phyloP scores from a whole-genome alignment of 2,113 vertebrate genomes.

The Rhabdornis inornatus region DNA sequence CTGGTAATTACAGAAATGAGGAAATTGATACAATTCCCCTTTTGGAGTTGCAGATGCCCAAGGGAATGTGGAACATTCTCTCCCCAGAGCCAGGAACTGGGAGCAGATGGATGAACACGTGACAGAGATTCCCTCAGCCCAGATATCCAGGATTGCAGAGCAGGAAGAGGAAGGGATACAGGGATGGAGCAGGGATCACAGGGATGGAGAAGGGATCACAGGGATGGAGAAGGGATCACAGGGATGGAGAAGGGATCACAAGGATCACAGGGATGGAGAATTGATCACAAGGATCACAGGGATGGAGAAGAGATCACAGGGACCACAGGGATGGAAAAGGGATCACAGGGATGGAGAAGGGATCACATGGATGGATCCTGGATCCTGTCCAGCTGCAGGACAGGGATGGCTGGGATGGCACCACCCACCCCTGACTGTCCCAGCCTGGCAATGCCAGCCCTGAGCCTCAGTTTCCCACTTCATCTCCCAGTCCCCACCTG shows the following conservation, averaged over 20 bases:
- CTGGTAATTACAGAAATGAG: rapidly evolving
- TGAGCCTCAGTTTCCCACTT: background rate
- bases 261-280: too few relatives aligned
- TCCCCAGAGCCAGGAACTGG: background rate
- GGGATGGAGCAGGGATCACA: background rate
- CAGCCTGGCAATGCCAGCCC: background rate
- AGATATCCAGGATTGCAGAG: background rate
- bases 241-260: too few relatives aligned
- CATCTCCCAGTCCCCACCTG: background rate
- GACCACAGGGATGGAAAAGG: too few relatives aligned
- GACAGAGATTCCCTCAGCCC: background rate
- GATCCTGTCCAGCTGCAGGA: background rate
- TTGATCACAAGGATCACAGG: too few relatives aligned
- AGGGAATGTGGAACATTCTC: background rate
- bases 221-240: too few relatives aligned
- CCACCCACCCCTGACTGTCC: background rate
- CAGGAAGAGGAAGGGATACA: background rate
- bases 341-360: too few relatives aligned
- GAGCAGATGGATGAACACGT: too few relatives aligned
- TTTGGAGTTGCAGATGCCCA: background rate
- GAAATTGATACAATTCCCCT: background rate
- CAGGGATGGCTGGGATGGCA: background rate
- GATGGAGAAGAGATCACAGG: too few relatives aligned
- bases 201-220: too few relatives aligned
- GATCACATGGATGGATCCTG: background rate